phyloP scores from a whole-genome alignment of 2,797 vertebrate genomes.

The Thaleichthys pacificus region DNA sequence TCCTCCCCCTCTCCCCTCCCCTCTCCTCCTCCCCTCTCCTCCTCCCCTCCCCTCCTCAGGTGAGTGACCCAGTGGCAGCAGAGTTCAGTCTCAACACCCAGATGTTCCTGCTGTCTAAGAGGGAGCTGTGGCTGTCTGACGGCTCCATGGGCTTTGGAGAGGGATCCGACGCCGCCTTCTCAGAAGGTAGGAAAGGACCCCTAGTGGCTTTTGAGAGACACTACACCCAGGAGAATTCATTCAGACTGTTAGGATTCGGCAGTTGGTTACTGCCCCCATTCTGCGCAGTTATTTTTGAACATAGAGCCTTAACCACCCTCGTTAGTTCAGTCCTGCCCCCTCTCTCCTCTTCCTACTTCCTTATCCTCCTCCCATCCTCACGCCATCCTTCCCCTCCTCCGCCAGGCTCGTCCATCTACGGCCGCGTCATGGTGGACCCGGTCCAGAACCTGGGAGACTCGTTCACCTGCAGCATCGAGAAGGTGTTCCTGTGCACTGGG shows the following conservation, averaged over 20 bases:
- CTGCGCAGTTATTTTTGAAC: background rate
- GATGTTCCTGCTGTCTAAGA: conserved; percentile 84
- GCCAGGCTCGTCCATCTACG: conserved; percentile 75
- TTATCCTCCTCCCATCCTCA: no score
- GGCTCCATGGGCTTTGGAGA: conserved; percentile 86
- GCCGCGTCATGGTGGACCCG: conserved; percentile 79
- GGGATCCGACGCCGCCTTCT: conserved; percentile 78
- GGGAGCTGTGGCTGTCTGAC: conserved; percentile 83
- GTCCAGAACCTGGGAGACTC: conserved; percentile 82
- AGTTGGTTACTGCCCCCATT: background rate
- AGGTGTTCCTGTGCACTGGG: conserved; percentile 83
- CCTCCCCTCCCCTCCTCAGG: conserved; percentile 57
- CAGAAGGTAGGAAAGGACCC: conserved; percentile 72
- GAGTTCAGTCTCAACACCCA: conserved; percentile 87
- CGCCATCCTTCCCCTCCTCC: background rate
- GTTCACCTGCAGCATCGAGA: conserved; percentile 81
- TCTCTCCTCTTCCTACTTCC: background rate
- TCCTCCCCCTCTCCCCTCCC: background rate
- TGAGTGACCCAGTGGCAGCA: conserved; percentile 83
- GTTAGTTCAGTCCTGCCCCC: background rate
- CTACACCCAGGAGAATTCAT: conserved; percentile 17
- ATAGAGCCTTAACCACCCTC: background rate
- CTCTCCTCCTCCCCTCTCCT: background rate
- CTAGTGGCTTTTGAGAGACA: conserved; percentile 36
- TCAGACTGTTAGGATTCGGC: background rate